Conservation (phyloP, 2,113 vertebrate genomes). For the Miniopterus natalensis region DNA sequence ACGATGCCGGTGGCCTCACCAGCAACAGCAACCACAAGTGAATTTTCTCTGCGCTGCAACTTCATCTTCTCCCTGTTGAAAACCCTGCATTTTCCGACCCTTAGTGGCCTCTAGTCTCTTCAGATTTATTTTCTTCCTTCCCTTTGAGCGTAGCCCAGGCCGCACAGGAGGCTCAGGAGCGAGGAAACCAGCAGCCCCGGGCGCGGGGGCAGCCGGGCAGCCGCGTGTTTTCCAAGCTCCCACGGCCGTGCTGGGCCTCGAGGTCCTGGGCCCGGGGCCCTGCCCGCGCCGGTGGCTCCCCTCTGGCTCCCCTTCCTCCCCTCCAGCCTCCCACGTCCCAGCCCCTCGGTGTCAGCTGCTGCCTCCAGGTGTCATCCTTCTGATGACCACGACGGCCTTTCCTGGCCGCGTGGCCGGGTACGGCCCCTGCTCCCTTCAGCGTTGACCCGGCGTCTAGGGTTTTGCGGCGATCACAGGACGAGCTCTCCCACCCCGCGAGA, state of each 20-base stretch:
- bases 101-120: background rate
- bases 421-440: background rate
- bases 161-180: background rate
- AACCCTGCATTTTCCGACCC: background rate
- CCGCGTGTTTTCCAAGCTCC: background rate
- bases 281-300: accelerated
- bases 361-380: background rate
- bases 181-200: background rate
- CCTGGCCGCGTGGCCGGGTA: background rate
- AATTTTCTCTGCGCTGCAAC: background rate
- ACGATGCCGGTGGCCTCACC: accelerated
- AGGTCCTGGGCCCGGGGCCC: background rate
- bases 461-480: constrained; percentile 53
- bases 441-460: background rate
- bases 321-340: background rate
- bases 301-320: background rate
- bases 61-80: background rate
- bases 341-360: background rate
- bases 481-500: constrained; percentile 48
- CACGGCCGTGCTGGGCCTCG: background rate
- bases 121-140: background rate
- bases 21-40: background rate
- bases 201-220: background rate
- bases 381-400: background rate
- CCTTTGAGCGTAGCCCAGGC: background rate